These are phyloP conservation scores for Atta cephalotes DNA, from an alignment of 1,140 invertebrate genomes.

Conservation along the genomic window DNA sequence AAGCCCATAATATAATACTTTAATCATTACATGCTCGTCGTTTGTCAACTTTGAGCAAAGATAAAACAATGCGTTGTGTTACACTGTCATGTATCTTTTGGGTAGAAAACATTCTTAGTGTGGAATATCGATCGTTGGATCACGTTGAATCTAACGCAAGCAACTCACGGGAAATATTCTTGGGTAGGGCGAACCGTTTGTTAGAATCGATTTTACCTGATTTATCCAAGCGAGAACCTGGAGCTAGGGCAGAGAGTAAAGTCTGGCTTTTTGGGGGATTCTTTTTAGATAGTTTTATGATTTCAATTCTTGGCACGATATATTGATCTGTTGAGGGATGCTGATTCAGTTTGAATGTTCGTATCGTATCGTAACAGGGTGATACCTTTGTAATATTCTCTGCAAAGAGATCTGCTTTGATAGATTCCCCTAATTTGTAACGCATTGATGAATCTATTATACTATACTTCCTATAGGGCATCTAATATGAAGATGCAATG, in stretches of 20 bases:
- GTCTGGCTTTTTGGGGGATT: neutral
- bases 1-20: too few species aligned
- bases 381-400: constrained; percentile 40
- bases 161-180: neutral
- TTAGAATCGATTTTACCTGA: neutral
- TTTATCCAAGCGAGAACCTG: neutral
- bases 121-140: neutral
- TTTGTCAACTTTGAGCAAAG: too few species aligned
- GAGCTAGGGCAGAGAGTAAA: neutral
- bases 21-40: too few species aligned
- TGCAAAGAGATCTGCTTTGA: neutral
- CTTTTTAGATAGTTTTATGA: neutral
- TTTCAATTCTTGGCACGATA: neutral
- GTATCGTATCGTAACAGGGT: neutral
- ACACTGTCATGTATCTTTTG: too few species aligned
- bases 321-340: neutral
- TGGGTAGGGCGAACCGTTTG: neutral
- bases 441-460: constrained; percentile 64
- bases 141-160: neutral
- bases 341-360: neutral
- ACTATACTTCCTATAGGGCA: constrained; percentile 13
- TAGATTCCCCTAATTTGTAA: constrained; percentile 51
- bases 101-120: too few species aligned
- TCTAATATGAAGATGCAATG: constrained; percentile 66
- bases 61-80: too few species aligned